phyloP scores from a whole-genome alignment of 2,113 vertebrate genomes.

The Oxyruncus cristatus region DNA sequence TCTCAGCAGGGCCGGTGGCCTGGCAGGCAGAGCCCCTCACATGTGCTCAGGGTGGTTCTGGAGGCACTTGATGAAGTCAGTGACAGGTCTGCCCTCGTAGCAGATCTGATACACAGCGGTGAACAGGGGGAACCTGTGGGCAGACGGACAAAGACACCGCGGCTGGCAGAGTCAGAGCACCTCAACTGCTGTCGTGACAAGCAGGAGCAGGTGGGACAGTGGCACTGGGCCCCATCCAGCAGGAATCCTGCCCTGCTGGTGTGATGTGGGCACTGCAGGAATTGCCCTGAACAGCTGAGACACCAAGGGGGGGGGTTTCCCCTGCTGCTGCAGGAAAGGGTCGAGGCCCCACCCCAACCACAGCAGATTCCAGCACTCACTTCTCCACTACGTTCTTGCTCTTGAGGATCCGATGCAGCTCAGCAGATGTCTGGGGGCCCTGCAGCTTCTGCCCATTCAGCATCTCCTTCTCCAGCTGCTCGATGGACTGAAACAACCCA shows the following conservation, averaged over 20 bases:
- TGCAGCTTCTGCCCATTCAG: slow-evolving; percentile 97
- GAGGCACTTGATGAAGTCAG: slow-evolving; percentile 88
- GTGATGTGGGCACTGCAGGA: not conserved
- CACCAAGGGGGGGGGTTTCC: not conserved
- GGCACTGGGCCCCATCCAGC: not conserved
- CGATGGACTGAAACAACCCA: slow-evolving; percentile 81
- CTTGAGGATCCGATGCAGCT: slow-evolving; percentile 87
- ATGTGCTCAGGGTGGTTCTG: slow-evolving; percentile 95
- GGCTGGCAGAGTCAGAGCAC: not conserved
- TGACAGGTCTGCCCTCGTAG: slow-evolving; percentile 84
- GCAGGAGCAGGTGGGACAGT: not conserved
- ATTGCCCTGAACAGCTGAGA: not conserved
- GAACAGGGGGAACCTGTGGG: slow-evolving; percentile 91
- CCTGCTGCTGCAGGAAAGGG: not conserved
- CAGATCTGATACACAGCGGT: slow-evolving; percentile 91
- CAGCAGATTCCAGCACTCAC: slow-evolving; percentile 72
- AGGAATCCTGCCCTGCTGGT: not conserved
- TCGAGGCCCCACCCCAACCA: not conserved
- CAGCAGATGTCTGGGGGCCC: slow-evolving; percentile 90
- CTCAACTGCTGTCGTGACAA: rapidly evolving
- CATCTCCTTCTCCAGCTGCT: slow-evolving; percentile 94
- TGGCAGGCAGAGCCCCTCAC: slow-evolving; percentile 51
- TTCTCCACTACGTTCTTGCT: slow-evolving; percentile 86
- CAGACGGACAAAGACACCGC: not conserved
- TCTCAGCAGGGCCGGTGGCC: not conserved